Base-by-base conservation (phyloP, 2,797 vertebrate species). In the Acipenser transmontanus region DNA sequence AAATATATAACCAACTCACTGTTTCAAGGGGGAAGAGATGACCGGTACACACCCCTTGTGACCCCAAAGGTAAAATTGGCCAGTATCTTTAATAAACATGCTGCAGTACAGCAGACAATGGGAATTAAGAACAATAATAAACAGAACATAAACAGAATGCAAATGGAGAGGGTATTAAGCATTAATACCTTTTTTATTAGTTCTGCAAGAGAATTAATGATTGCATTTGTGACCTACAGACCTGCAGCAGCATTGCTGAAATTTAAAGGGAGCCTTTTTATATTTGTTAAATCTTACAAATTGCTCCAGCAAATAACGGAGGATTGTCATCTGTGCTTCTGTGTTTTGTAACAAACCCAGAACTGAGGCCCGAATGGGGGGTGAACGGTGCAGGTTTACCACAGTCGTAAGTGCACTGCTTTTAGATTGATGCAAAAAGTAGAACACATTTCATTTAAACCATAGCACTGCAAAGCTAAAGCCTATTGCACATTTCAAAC, bases 401-500 rank as follows among this genome's bases (percentile, higher is more conserved):
- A 76, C 70, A 74, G 77, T 74, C 77, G 75, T 81, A 81, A 85
- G 77, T 84, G 88, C 74, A 80, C 87, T 74, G 80, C 76, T 85
- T 76, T 81, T 79, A 20, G 49, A 69, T 71, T 68, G 13, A 65
- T 73, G 59, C 63, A 47, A 67, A 62, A 75, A 81, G 81, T 81
- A 66, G 50, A 59, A 57, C 49, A 61, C 50, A 62, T 67, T 61
- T 78, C 77, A 77, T 76, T 47, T 49, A 81, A 64, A 70, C 68
- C 65, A 72, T 87, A 85, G 87, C 90, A 84, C 82, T 84, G 89
- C 91, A 91, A 90, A 89, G 79, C 91, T 93, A 93, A 60, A 89
- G 89, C 92, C 93, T 94, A 96, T 96, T 95, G 93, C 94, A 98
- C 95, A 85, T 92, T 91, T 89, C 89, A 93, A 84, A 88, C 80